Evolutionary conservation across 2,113 vertebrate species (phyloP).

Genomic region (Phalacrocorax aristotelis): DNA sequence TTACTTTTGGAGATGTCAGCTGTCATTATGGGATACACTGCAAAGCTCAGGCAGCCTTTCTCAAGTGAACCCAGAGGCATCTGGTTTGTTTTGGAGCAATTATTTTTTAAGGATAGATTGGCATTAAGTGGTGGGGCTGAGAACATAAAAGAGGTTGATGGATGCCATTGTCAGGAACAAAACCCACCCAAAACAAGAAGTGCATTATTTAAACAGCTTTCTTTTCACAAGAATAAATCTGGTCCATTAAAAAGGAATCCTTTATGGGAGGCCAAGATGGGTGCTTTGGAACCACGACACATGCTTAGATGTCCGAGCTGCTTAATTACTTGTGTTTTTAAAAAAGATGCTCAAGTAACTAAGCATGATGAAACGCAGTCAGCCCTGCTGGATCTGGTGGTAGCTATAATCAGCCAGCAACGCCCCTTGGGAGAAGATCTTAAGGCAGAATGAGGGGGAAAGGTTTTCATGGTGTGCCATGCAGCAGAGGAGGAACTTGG

Average conservation of each 20-base stretch:
- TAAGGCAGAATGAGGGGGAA: not conserved
- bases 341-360: not conserved
- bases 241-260: not conserved
- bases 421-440: not conserved
- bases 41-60: not conserved
- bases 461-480: not conserved
- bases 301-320: not conserved
- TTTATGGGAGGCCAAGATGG: not conserved
- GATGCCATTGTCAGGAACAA: not conserved
- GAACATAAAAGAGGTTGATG: not conserved
- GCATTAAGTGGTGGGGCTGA: not conserved
- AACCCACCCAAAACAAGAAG: not conserved
- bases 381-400: not conserved
- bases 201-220: not conserved
- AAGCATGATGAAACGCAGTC: not conserved
- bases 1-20: not conserved
- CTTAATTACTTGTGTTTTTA: not conserved
- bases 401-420: not conserved
- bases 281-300: not conserved
- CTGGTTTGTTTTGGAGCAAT: not conserved
- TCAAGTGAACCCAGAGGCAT: slow-evolving; percentile 11
- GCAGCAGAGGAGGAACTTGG: not conserved
- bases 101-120: not conserved
- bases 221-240: not conserved
- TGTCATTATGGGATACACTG: not conserved